Evolutionary conservation across 2,113 vertebrate species (phyloP), one percentile per base, ranked within the genome.

Genomic region (Turnix velox): DNA sequence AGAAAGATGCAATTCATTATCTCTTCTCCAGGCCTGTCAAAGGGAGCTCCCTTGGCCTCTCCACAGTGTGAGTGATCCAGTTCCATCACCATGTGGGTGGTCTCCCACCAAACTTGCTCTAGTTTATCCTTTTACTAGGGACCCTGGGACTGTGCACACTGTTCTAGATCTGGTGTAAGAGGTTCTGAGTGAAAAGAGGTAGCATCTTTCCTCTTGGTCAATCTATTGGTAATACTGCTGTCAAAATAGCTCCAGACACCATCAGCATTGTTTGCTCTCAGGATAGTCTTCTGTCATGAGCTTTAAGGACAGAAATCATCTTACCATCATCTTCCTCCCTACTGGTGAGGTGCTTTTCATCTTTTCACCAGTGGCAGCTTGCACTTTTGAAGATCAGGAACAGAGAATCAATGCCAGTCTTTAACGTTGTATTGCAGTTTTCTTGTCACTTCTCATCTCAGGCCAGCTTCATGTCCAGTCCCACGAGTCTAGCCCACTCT

Each of bases 201-300:
- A 25, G 35, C 0, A 0, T 28, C 0, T 0, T 17, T 43, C 16
- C 8, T 9, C 18, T 87, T 22, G 7, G 16, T 43, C 0, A 0
- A 12, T 57, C 46, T 63, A 10, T 42, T 63, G 82, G 5, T 46
- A 69, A 6, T 51, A 37, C 31, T 61, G 45, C 33, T 51, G 20
- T 30, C 42, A 27, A 6, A 39, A 35, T 10, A 58, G 20, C 12
- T 45, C 27, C 3, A 2, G 15, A 10, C 30, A 22, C 33, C 16
- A 11, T 33, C 20, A 7, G 33, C 43, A 6, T 25, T 35, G 13
- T 68, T 80, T 63, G 40, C 40, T 69, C 45, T 33, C 82, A 57
- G 35, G 25, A 14, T 8, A 19, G 16, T 65, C 49, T 69, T 61
- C n/a, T 40, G 7, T 61, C 18, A 8, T 12, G 16, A 68, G 24